Base-by-base conservation (phyloP, 2,113 vertebrate species). In the Amphilophus citrinellus region DNA sequence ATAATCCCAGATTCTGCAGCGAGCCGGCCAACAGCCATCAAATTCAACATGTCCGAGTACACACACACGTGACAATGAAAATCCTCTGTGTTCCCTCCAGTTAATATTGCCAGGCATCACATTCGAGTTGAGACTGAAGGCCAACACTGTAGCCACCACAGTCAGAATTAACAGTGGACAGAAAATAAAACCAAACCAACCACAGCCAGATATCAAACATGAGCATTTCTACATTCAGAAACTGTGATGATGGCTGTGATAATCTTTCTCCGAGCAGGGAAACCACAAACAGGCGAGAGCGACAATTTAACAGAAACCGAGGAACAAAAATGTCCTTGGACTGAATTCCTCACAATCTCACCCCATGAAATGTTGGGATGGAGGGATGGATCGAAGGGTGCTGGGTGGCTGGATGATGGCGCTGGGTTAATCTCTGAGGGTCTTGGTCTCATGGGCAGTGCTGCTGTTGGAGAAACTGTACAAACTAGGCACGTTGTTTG, bases 401-500 rank as follows among this genome's bases (percentile, higher is more conserved):
- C 81, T 53, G 56, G 76, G 66, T 53, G 82, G 76, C 22, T 53
- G 65, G 75, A 42, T 61, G 83, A 50, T 59, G 82, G 76, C 3
- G 84, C 61, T 71, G 86, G 87, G 60, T 87, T 88, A 76, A 83
- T 87, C 91, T 89, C 79, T 87, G 90, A 89, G 85, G 61, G 44
- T 86, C 90, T 84, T 60, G 57, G 73, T 87, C 83, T 86, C 66
- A 76, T 80, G 88, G 93, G 93, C 91, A 94, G 93, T 93, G 90
- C 85, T 92, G 93, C 93, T 94, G 91, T 89, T 84, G 86, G 79
- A 91, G 83, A 88, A 85, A 86, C 61, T 85, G 83, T 89, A 92
- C 89, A 94, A 92, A 93, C 87, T 80, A 94, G 93, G 94, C 93
- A 94, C 92, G 60, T 92, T 86, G 80, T 92, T 90, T 88, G 86